phyloP scores from a whole-genome alignment of 2,113 vertebrate species.

The Columba janthina region DNA sequence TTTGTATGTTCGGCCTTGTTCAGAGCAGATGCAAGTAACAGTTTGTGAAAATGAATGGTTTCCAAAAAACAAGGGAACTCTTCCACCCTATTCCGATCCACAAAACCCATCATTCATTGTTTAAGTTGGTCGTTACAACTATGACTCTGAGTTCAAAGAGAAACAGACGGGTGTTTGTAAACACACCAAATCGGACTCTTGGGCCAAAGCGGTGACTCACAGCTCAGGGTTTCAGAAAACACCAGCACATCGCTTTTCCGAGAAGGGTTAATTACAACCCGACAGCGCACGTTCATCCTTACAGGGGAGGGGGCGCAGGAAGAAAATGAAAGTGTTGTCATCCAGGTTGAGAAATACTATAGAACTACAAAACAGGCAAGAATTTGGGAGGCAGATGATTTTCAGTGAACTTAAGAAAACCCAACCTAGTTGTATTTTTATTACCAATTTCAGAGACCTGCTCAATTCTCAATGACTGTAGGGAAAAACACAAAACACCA shows the following conservation, averaged over 20 bases:
- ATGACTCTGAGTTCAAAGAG: background rate
- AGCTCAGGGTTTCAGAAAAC: background rate
- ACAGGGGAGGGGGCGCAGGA: background rate
- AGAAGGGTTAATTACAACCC: background rate
- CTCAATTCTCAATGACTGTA: background rate
- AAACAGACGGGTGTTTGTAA: background rate
- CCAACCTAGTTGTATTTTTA: background rate
- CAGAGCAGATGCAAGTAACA: background rate
- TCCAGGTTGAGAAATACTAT: background rate
- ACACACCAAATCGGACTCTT: background rate
- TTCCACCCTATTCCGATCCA: background rate
- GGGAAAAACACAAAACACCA: background rate
- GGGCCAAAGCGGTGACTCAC: background rate
- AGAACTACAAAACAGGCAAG: background rate
- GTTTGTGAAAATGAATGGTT: background rate
- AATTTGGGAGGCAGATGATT: background rate
- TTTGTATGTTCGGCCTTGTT: background rate
- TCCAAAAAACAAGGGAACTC: background rate
- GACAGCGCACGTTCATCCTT: background rate
- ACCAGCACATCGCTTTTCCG: background rate
- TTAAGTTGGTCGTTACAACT: background rate
- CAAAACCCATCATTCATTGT: rapidly evolving
- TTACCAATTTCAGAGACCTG: background rate
- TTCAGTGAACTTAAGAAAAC: background rate
- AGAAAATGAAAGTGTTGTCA: background rate